Base-by-base conservation (phyloP, 2,888 invertebrate species). In the Melanostoma scalare region DNA sequence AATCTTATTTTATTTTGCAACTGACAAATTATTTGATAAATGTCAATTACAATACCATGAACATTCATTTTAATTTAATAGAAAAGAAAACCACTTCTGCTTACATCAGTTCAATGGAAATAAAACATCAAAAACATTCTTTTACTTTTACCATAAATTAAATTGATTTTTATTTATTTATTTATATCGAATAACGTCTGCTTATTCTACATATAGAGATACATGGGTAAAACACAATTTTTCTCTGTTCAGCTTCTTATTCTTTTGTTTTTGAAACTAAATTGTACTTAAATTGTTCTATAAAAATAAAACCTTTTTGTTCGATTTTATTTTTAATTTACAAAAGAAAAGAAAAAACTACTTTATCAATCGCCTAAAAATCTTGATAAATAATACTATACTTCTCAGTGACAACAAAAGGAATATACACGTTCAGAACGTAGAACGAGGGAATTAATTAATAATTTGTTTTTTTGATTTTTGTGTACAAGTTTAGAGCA, bases 371-470 rank as follows among this genome's bases (percentile, higher is more conserved):
- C 61, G 56, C 53, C 40, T 71, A 68, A 55, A 65, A 77, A 78
- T 72, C 5, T 61, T 60, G 63, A 84, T 79, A 84, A 84, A 84
- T 84, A 84, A 84, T 84, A 84, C 84, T 84, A 75, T 69, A 65
- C 36, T 73, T 73, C 30, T 68, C 63, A 78, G 69, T 67, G 68
- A 74, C 52, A 84, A 84, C 63, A 55, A 75, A 84, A 71, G 69
- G 69, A 84, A 79, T 74, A 53, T 42, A 79, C 71, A 78, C 75
- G 55, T 72, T 72, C 74, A 74, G 65, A 74, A 74, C 79, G 79
- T 65, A 60, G 78, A 74, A 84, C 74, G 46, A 79, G 74, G 73
- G 79, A 61, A 55, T 60, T 71, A 20, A 36, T 55, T 56, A 55
- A 38, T 33, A 35, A 42, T 75, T 60, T 40, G 6, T 53, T 46